Percentiles rank a stretch among this genome's conserved stretches.
phyloP scores from a whole-genome alignment of 2,113 vertebrate genomes.

The Burhinus oedicnemus region DNA sequence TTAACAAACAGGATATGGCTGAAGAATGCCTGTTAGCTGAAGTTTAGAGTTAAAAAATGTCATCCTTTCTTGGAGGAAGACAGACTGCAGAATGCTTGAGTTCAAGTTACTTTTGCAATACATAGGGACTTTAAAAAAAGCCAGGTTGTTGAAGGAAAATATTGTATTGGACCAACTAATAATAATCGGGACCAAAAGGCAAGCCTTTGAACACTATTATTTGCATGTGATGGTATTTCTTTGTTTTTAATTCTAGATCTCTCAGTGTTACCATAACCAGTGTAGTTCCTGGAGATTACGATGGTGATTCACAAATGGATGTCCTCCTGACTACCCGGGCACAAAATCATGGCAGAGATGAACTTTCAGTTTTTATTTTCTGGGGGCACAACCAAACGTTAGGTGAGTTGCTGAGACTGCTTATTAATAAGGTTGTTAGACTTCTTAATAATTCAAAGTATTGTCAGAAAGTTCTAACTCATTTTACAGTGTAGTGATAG shows the following conservation, averaged over 20 bases:
- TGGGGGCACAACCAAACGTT: constrained; percentile 96
- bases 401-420: constrained; percentile 74
- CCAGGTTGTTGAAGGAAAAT: background rate
- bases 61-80: background rate
- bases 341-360: background rate
- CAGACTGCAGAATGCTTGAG: background rate
- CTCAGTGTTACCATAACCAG: constrained; percentile 81
- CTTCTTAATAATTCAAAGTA: background rate
- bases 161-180: background rate
- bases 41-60: background rate
- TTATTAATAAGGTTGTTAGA: background rate
- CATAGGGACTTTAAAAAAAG: background rate
- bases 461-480: background rate
- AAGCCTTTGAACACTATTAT: background rate
- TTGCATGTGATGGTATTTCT: background rate
- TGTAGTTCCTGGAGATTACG: constrained; percentile 96
- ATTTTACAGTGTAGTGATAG: background rate
- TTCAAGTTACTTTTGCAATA: background rate
- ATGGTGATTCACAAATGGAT: constrained; percentile 99
- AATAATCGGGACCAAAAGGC: background rate
- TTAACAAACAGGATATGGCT: background rate
- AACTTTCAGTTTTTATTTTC: constrained; percentile 81
- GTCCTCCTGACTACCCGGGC: constrained; percentile 85
- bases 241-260: constrained; percentile 59
- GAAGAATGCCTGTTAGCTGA: background rate